Conservation (phyloP, 2,113 vertebrate species). For the Clarias macrocephalus region DNA sequence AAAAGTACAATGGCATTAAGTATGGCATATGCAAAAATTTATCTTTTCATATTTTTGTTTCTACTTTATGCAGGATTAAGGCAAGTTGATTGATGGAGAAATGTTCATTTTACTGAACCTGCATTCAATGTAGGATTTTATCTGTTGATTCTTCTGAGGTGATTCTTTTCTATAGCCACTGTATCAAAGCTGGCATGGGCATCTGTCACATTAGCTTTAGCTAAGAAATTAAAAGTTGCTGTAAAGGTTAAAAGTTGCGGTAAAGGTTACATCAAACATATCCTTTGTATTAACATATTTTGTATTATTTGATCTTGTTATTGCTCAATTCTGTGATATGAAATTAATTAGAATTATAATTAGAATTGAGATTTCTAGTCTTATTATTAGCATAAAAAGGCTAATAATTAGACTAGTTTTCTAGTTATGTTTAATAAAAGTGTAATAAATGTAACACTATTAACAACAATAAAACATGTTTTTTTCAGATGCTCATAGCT, state of each 20-base stretch:
- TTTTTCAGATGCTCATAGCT: background rate
- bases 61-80: background rate
- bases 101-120: background rate
- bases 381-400: background rate
- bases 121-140: background rate
- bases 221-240: background rate
- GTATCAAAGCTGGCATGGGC: background rate
- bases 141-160: no score
- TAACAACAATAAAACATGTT: background rate
- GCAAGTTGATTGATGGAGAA: background rate
- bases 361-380: background rate
- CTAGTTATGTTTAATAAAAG: background rate
- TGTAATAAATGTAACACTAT: background rate
- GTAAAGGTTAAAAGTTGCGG: background rate
- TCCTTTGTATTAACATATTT: background rate
- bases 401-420: background rate
- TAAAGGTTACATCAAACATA: background rate
- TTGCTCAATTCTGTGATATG: background rate
- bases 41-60: background rate
- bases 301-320: background rate
- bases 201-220: background rate
- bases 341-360: background rate
- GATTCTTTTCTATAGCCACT: no score
- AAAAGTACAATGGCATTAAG: background rate
- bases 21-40: background rate